phyloP scores from a whole-genome alignment of 2,797 vertebrate genomes.

The Liparis tanakae region DNA sequence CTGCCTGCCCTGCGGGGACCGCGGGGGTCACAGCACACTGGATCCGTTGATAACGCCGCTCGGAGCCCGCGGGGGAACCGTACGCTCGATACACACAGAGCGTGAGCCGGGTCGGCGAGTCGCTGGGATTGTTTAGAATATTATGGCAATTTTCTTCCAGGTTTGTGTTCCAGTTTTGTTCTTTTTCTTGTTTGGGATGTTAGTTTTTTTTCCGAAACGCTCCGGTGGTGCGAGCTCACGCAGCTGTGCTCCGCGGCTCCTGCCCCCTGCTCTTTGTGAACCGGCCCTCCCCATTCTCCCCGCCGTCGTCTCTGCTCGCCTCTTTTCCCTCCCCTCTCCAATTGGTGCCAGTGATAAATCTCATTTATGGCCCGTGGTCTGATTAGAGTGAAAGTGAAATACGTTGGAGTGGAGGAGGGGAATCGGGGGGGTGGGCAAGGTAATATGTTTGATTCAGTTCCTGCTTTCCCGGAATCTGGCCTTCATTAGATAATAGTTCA shows the following conservation, averaged over 20 bases:
- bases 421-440: constrained; percentile 39
- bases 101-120: constrained; percentile 24
- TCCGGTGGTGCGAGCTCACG: constrained; percentile 27
- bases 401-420: constrained; percentile 69
- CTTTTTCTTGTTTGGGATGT: neutral
- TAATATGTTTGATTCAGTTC: constrained; percentile 70
- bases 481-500: constrained; percentile 74
- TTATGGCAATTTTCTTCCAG: neutral
- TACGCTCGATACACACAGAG: constrained; percentile 18
- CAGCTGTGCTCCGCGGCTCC: constrained; percentile 28
- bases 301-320: constrained; percentile 39
- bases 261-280: constrained; percentile 54
- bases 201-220: constrained; percentile 7
- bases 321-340: constrained; percentile 49
- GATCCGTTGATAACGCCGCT: constrained; percentile 51
- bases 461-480: constrained; percentile 71
- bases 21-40: constrained; percentile 47
- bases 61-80: constrained; percentile 37
- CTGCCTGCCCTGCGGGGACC: constrained; percentile 40
- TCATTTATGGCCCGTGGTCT: constrained; percentile 75
- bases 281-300: constrained; percentile 47
- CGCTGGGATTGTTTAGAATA: neutral
- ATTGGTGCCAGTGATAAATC: constrained; percentile 79
- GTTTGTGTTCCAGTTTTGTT: neutral
- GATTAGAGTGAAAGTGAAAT: constrained; percentile 78